Base-by-base conservation (phyloP, 2,888 invertebrate species). In the Cosmorhoe ocellata region DNA sequence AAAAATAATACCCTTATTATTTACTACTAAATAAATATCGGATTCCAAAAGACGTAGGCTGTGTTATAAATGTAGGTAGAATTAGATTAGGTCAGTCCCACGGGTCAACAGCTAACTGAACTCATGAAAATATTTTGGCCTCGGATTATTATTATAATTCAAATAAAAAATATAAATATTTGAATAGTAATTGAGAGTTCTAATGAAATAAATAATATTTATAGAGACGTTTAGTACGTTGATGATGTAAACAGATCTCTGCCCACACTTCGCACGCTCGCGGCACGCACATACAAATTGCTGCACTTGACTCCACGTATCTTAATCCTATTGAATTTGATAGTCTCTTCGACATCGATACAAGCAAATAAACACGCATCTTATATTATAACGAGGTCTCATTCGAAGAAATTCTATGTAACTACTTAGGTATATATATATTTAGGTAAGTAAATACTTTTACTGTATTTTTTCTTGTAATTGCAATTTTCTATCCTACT, bases 251-350 rank as follows among this genome's bases (percentile, higher is more conserved):
- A 59, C 45, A 54, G 39, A 40, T 42, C 43, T 59, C 45, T 68
- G 44, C 74, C 67, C 59, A 59, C 59, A 34, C 59, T 30, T 46
- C 43, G 48, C 37, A 69, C 67, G 63, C 56, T 55, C 49, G 58
- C 56, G 12, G 63, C 56, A 56, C 48, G 58, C 60, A 38, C 50
- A 65, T 74, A 76, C 70, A 77, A 75, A 78, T 77, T 53, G 66
- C 61, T 56, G 62, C 67, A 66, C 69, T 71, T 68, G 69, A 67
- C 64, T 67, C 60, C 45, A 52, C 61, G 50, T 59, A 62, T 69
- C 62, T 68, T 66, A 69, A 69, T 68, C 53, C 64, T 53, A 62
- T 66, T 61, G 63, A 65, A 67, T 67, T 63, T 51, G 56, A 67
- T 66, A 65, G 42, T 51, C 55, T 47, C 45, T 46, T 27, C 45